Evolutionary conservation across 2,797 vertebrate genomes (phyloP).

Genomic region (Leucoraja ocellata): DNA sequence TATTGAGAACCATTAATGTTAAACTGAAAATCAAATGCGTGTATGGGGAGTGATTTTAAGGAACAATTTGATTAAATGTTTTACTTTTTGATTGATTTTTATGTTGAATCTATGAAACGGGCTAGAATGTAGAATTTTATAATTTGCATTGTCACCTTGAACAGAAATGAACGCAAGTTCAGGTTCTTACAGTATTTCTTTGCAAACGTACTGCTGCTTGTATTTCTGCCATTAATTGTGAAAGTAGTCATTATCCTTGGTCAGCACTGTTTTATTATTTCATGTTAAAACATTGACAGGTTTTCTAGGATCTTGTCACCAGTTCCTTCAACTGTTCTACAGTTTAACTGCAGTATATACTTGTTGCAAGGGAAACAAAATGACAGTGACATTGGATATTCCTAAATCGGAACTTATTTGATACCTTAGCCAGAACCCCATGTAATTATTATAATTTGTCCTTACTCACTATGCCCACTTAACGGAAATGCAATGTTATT

Average conservation of each 20-base stretch:
- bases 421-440: background rate
- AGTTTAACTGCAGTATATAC: no score
- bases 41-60: background rate
- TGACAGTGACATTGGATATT: background rate
- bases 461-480: background rate
- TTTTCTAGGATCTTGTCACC: background rate
- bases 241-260: background rate
- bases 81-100: background rate
- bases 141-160: background rate
- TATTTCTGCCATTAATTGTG: background rate
- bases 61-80: constrained; percentile 28
- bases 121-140: background rate
- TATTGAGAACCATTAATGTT: background rate
- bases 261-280: background rate
- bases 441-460: background rate
- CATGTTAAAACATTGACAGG: background rate
- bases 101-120: background rate
- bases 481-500: no score
- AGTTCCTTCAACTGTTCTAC: background rate
- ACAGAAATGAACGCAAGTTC: background rate
- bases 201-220: background rate
- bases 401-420: background rate
- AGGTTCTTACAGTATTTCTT: background rate
- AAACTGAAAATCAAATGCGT: background rate
- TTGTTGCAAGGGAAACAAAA: no score